Percentiles rank a stretch among this genome's conserved stretches.
phyloP scores from a whole-genome alignment of 1,140 invertebrate species.

The Phocides pigmalion region DNA sequence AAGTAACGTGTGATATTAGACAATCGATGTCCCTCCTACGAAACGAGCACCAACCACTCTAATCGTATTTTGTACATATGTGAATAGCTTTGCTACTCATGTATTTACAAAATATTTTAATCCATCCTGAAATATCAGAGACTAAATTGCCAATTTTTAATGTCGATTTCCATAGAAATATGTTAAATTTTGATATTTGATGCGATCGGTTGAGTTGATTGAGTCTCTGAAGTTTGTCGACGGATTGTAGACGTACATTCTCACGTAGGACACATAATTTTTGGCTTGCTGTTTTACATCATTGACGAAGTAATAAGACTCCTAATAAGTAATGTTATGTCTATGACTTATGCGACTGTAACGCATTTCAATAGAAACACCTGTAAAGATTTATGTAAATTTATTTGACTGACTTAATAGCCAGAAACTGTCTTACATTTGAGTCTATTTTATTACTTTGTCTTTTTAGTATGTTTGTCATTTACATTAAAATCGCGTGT shows the following conservation, averaged over 20 bases:
- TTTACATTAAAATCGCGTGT: background rate
- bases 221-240: too few species aligned
- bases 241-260: too few species aligned
- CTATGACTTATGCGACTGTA: too few species aligned
- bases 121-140: too few species aligned
- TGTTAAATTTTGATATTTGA: too few species aligned
- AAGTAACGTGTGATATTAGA: conserved; percentile 67
- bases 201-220: too few species aligned
- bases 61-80: background rate
- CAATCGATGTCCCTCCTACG: conserved; percentile 50
- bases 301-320: background rate
- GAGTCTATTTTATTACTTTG: background rate
- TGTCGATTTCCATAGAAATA: too few species aligned
- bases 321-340: too few species aligned
- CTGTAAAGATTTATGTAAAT: too few species aligned
- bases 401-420: background rate
- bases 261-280: background rate
- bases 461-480: too few species aligned
- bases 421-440: background rate
- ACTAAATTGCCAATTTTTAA: too few species aligned
- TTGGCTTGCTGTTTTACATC: background rate
- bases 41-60: conserved; percentile 18
- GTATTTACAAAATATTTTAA: background rate
- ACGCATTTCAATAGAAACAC: too few species aligned
- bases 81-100: background rate